phyloP scores from a whole-genome alignment of 92 coral and sea anemone species.

The Actinernus sp. region DNA sequence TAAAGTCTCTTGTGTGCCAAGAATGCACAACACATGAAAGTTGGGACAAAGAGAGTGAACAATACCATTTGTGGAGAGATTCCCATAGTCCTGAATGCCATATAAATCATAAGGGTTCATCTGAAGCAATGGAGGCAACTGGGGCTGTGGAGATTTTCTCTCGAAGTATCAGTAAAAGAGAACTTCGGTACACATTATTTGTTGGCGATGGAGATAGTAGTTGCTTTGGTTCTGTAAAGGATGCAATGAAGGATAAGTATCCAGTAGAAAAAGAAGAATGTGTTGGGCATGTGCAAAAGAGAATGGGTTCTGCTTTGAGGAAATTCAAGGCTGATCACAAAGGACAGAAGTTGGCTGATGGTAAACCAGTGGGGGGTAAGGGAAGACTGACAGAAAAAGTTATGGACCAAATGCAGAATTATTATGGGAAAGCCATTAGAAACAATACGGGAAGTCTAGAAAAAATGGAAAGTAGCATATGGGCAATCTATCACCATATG shows the following conservation, averaged over 20 bases:
- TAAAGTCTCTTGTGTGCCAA: conserved; percentile 66
- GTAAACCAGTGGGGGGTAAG: conserved; percentile 53
- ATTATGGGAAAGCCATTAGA: conserved; percentile 46
- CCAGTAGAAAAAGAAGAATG: conserved; percentile 63
- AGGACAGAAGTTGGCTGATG: conserved; percentile 56
- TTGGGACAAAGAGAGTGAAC: conserved; percentile 27
- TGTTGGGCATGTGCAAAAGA: conserved; percentile 77
- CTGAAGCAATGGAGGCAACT: conserved; percentile 65
- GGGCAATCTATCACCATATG: conserved; percentile 53
- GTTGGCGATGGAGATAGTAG: conserved; percentile 78
- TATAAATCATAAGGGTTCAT: conserved; percentile 57
- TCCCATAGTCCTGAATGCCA: conserved; percentile 47
- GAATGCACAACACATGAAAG: conserved; percentile 48
- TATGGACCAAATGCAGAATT: conserved; percentile 59
- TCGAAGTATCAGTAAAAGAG: conserved; percentile 37
- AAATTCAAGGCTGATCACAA: conserved; percentile 40
- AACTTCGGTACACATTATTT: conserved; percentile 55
- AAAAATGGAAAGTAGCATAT: conserved; percentile 47
- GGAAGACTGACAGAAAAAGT: conserved; percentile 63
- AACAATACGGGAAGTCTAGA: conserved; percentile 38
- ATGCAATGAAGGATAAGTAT: conserved; percentile 44
- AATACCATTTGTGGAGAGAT: conserved; percentile 45
- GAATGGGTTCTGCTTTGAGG: conserved; percentile 57
- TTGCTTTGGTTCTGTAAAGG: conserved; percentile 61
- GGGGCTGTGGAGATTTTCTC: conserved; percentile 70